Evolutionary conservation across 2,888 invertebrate species (phyloP), one percentile per base, ranked within the genome.

Genomic region (Pachydiplax longipennis): DNA sequence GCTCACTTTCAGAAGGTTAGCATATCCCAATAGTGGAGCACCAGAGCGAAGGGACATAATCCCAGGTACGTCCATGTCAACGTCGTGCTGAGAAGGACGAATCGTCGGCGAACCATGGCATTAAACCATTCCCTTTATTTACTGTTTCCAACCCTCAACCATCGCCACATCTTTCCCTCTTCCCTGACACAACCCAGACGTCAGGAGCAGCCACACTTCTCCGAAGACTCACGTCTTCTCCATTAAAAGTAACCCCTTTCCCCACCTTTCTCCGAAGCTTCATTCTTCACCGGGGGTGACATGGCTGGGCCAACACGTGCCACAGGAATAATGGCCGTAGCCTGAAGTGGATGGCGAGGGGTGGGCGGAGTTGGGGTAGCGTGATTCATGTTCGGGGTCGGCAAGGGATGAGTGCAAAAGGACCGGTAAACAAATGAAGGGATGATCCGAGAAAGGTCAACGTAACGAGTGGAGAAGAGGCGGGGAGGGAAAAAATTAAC

Each of bases 221-320:
- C 87, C 61, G 37, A 87, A 87, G 87, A 87, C 87, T 87, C 87
- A 87, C 87, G 87, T 87, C 87, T 87, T 87, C 87, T 87, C 87
- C 87, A 87, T 87, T 87, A 65, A 87, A 87, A 53, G 25, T 53
- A 83, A 83, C 58, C 83, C 83, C 83, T 58, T 83, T 35, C 58
- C 40, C 31, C 31, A 35, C 35, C 80, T 22, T 37, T 37, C 35
- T 65, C 22, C 22, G n/a, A 35, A 83, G 83, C 61, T 87, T 87
- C 87, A 87, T 87, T 87, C 87, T 87, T 87, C 87, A 87, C 87
- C 61, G 87, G 87, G 37, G 87, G 35, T 53, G 87, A 87, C 87
- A 87, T 37, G 61, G 87, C 6, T 37, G 83, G 87, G 87, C 87
- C 87, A 87, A 87, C 87, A 87, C 87, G 87, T 87, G 87, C 87